Evolutionary conservation across 2,888 invertebrate species (phyloP).

Genomic region (Parasteatoda lunata): DNA sequence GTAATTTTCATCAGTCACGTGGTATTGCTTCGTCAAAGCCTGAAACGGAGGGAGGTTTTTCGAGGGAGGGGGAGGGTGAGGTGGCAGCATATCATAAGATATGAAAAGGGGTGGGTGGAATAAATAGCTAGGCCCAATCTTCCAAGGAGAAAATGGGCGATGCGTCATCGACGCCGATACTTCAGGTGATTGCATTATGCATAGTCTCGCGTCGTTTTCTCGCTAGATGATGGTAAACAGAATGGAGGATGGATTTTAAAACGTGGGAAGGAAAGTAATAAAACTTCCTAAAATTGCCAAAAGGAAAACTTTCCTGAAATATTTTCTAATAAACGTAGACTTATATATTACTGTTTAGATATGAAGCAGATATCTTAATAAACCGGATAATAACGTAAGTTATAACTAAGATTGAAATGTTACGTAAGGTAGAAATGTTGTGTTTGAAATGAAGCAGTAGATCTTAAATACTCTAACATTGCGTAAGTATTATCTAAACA

Average conservation of each 20-base stretch:
- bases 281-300: too few species aligned
- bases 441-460: too few species aligned
- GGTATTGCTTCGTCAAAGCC: slow-evolving; percentile 24
- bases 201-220: slow-evolving; percentile 10
- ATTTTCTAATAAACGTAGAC: too few species aligned
- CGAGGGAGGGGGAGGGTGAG: slow-evolving; percentile 3
- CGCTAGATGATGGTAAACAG: slow-evolving; percentile 37
- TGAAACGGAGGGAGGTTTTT: slow-evolving; percentile 22
- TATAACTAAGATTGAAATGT: too few species aligned
- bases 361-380: too few species aligned
- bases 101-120: slow-evolving; percentile 3
- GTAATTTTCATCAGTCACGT: slow-evolving; percentile 59
- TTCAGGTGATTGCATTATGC: slow-evolving; percentile 57
- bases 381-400: too few species aligned
- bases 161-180: slow-evolving; percentile 50
- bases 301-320: too few species aligned
- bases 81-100: neutral
- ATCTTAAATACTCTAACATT: too few species aligned
- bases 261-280: neutral
- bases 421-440: too few species aligned
- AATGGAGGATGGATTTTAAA: neutral
- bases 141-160: slow-evolving; percentile 43
- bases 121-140: slow-evolving; percentile 5
- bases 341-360: too few species aligned
- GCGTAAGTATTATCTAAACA: too few species aligned